Percentiles rank a stretch among this genome's conserved stretches.
Evolutionary conservation across 2,113 vertebrate genomes (phyloP).

Genomic region (Esox niger): DNA sequence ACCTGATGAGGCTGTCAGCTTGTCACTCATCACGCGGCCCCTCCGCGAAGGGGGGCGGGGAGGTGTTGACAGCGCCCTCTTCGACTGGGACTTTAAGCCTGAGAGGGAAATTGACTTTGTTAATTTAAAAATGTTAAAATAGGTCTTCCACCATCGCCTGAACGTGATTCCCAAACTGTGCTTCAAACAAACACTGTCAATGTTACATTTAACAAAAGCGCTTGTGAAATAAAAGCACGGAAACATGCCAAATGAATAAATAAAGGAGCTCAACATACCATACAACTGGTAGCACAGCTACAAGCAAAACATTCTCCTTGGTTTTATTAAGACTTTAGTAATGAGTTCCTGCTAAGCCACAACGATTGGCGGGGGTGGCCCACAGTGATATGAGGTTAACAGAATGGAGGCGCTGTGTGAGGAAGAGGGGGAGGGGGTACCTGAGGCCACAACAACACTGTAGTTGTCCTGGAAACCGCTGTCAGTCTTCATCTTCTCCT

Average conservation of each 20-base stretch:
- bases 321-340: neutral
- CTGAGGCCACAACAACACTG: conserved; percentile 97
- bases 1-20: conserved; percentile 83
- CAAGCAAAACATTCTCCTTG: neutral
- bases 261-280: neutral
- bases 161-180: neutral
- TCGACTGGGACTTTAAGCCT: conserved; percentile 98
- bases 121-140: neutral
- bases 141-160: neutral
- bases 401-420: neutral
- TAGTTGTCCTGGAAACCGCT: conserved; percentile 98
- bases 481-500: conserved; percentile 98
- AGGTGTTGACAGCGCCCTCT: conserved; percentile 90
- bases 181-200: neutral
- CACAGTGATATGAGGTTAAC: too few relatives aligned
- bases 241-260: too few relatives aligned
- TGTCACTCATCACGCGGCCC: conserved; percentile 91
- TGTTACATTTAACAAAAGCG: too few relatives aligned
- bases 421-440: conserved; percentile 60
- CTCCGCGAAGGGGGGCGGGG: conserved; percentile 93
- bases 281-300: neutral
- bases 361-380: neutral
- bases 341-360: neutral
- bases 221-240: too few relatives aligned
- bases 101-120: neutral